Conservation (phyloP, 2,113 vertebrate species). For the Hippocampus comes region DNA sequence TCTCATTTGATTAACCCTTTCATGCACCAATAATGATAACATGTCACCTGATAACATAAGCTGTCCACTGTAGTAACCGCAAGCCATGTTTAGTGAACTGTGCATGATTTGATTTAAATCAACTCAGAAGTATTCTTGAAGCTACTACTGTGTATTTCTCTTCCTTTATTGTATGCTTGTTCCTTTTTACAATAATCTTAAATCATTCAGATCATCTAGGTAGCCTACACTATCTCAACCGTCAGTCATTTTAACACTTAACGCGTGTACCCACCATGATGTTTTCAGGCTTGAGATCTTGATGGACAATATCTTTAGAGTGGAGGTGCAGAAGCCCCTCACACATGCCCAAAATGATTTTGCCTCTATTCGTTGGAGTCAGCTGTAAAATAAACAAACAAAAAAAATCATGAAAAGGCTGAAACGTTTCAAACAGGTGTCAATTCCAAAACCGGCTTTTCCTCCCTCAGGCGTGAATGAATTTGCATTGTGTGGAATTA, state of each 20-base stretch:
- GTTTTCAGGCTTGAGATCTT: conserved; percentile 77
- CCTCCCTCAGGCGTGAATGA: neutral
- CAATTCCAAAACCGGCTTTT: neutral
- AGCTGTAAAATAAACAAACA: conserved; percentile 43
- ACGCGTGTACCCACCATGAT: conserved; percentile 68
- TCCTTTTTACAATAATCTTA: no score
- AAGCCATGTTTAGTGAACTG: no score
- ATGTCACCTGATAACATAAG: no score
- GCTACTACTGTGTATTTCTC: no score
- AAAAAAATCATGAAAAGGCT: neutral
- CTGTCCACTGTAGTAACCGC: no score
- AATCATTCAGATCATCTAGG: no score
- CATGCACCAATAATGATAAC: no score
- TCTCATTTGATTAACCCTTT: no score
- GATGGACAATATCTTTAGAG: conserved; percentile 70
- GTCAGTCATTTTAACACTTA: neutral
- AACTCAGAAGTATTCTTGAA: no score
- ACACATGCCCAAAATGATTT: conserved; percentile 72
- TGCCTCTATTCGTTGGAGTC: conserved; percentile 48
- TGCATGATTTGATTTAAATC: no score
- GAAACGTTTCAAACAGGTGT: neutral
- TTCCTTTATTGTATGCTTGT: no score
- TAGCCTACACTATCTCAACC: no score
- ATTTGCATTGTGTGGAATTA: neutral
- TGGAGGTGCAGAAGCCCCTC: conserved; percentile 70